Base-by-base conservation (phyloP, 2,888 invertebrate genomes). In the Macaria notata region DNA sequence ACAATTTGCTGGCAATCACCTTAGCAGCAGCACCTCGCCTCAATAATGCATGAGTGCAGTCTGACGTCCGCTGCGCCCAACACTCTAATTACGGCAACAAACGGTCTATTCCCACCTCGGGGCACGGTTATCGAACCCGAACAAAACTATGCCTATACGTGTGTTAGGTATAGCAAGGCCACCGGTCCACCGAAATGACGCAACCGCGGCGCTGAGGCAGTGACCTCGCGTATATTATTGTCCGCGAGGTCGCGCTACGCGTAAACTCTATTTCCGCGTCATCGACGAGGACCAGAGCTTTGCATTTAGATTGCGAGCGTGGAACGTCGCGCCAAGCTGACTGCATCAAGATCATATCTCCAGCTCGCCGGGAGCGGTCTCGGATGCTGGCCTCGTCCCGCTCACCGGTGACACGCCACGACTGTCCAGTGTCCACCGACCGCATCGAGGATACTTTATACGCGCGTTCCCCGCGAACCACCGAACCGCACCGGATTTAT, bases 231-330 rank as follows among this genome's bases (percentile, higher is more conserved):
- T 82, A 79, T 81, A 81, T 75, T 78, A 75, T 72, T 53, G 62
- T 64, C 71, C 65, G 70, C 70, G 74, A 71, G 77, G 76, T 80
- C 85, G 75, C 67, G 65, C 65, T 67, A 75, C 73, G 81, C 80
- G 77, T 86, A 82, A 83, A 83, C 83, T 79, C 77, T 79, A 78
- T 83, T 86, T 86, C 87, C 88, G 81, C 81, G 69, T 83, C 81
- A 81, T 83, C 77, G 73, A 64, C 69, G 65, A 65, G 62, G 64
- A 68, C 72, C 69, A 66, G 63, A 71, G 67, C 64, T 79, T 78
- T 82, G 74, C 76, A 84, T 84, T 77, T 76, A 80, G 71, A 84
- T 78, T 73, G 73, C 72, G 61, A 72, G 69, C 69, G 70, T 68
- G 54, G 45, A 55, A 55, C 42, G 51, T 66, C 74, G 78, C 83